phyloP scores from a whole-genome alignment of 2,888 invertebrate species.

The Zygaena filipendulae region DNA sequence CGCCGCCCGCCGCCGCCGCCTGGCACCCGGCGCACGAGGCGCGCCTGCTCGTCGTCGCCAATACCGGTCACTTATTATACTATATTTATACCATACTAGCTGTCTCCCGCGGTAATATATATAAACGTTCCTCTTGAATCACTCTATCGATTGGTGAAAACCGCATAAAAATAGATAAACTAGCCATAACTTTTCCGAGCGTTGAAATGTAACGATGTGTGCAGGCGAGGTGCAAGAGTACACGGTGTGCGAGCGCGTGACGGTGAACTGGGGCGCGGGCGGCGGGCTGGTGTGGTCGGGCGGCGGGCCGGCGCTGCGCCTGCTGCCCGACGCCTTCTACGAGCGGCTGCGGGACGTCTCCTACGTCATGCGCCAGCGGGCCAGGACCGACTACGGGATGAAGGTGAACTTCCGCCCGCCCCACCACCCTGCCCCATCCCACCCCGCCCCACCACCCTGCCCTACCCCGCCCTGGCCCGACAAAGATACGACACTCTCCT shows the following conservation, averaged over 20 bases:
- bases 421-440: background rate
- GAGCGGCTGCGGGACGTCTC: constrained; percentile 75
- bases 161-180: too few relatives aligned
- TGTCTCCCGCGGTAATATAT: too few relatives aligned
- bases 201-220: constrained; percentile 1
- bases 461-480: too few relatives aligned
- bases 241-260: constrained; percentile 83
- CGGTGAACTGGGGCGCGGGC: constrained; percentile 82
- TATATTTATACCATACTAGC: too few relatives aligned
- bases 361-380: constrained; percentile 76
- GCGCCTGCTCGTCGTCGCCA: constrained; percentile 75
- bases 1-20: constrained; percentile 76
- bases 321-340: constrained; percentile 47
- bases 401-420: constrained; percentile 73
- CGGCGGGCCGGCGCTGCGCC: constrained; percentile 55
- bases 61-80: constrained; percentile 39
- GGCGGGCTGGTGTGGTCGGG: constrained; percentile 13
- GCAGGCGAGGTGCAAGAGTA: constrained; percentile 76
- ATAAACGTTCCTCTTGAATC: too few relatives aligned
- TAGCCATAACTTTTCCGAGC: too few relatives aligned
- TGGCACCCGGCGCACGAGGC: constrained; percentile 91
- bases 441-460: too few relatives aligned
- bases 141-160: too few relatives aligned
- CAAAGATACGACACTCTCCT: too few relatives aligned
- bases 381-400: constrained; percentile 80